Conservation (phyloP, 2,888 invertebrate species). For the Tolmerus cingulatus region DNA sequence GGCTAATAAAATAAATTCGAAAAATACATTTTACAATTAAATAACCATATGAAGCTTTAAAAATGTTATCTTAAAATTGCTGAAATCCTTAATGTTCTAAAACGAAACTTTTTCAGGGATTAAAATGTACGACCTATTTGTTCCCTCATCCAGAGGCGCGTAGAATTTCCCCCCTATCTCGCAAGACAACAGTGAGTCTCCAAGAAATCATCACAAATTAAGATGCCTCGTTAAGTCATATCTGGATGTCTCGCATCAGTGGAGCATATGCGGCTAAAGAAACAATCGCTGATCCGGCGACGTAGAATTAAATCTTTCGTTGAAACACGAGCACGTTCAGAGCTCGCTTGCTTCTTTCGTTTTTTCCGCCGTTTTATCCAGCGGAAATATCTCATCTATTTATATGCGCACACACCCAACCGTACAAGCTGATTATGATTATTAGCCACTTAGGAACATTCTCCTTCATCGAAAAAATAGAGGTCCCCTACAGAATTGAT, state of each 20-base stretch:
- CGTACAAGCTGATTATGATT: conserved; percentile 37
- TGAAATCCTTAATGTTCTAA: background rate
- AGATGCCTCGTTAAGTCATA: conserved; percentile 41
- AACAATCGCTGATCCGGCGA: conserved; percentile 31
- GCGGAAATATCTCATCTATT: conserved; percentile 44
- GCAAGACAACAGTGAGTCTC: background rate
- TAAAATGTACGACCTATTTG: conserved; percentile 1
- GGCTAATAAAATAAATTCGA: background rate
- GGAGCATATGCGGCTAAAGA: conserved; percentile 23
- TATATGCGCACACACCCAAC: conserved; percentile 5
- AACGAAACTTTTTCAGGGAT: background rate
- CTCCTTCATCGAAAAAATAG: background rate
- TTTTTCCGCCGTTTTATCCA: background rate
- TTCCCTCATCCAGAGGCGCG: background rate
- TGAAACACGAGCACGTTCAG: background rate
- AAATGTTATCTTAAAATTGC: background rate
- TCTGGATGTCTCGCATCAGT: conserved; percentile 18
- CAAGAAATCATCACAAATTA: conserved; percentile 33
- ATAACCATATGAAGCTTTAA: background rate
- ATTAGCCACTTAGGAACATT: conserved; percentile 37
- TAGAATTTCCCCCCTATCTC: background rate
- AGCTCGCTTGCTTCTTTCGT: background rate
- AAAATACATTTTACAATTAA: background rate
- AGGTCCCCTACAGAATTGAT: conserved; percentile 13
- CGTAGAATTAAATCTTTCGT: conserved; percentile 37